These are phyloP conservation scores for Drosophila orena DNA, from an alignment of 1,140 invertebrate species.

Conservation along the genomic window DNA sequence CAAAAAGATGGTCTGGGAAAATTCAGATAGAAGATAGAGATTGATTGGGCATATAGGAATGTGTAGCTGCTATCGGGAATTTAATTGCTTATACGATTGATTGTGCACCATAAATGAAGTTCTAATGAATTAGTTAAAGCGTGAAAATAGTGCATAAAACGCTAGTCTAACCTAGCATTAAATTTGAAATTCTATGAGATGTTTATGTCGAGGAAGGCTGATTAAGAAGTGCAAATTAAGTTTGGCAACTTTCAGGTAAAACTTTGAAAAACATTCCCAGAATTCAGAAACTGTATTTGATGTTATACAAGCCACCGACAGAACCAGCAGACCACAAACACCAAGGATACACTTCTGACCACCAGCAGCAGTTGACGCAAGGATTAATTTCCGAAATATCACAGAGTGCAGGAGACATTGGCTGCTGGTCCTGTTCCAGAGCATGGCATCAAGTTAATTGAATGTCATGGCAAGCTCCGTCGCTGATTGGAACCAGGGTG, in stretches of 20 bases:
- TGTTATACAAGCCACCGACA: background rate
- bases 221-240: background rate
- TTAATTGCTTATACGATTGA: constrained; percentile 11
- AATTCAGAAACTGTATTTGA: background rate
- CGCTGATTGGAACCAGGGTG: constrained; percentile 14
- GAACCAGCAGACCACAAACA: background rate
- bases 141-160: too few species aligned
- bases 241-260: background rate
- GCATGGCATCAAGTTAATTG: constrained; percentile 66
- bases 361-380: background rate
- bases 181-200: too few species aligned
- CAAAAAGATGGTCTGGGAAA: constrained; percentile 2
- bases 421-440: constrained; percentile 23
- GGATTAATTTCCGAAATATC: constrained; percentile 32
- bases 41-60: background rate
- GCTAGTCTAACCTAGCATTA: background rate
- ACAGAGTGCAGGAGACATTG: constrained; percentile 55
- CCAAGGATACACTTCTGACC: background rate
- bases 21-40: constrained; percentile 14
- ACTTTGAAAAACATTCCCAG: background rate
- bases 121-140: too few species aligned
- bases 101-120: background rate
- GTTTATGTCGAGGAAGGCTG: background rate
- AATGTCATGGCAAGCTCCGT: constrained; percentile 52
- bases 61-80: background rate